Conservation (phyloP, 1,140 invertebrate genomes). For the Rhizoglyphus robini region DNA sequence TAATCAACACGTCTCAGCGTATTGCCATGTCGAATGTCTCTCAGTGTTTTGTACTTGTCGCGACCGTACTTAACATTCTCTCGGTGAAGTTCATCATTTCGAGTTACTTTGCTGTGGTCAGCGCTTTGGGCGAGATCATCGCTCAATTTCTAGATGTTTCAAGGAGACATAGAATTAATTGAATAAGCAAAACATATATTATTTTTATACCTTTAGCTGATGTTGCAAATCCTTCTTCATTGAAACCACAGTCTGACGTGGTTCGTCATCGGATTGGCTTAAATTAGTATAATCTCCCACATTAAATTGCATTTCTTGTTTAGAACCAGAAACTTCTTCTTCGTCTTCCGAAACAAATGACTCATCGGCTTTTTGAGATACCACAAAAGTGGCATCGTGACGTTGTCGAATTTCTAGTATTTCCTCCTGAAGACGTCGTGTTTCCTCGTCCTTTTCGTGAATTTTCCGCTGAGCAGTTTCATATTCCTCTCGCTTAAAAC, state of each 20-base stretch:
- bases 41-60: slow-evolving; percentile 97
- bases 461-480: slow-evolving; percentile 64
- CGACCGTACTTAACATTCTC: slow-evolving; percentile 93
- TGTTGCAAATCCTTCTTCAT: too few species aligned
- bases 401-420: slow-evolving; percentile 62
- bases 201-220: background rate
- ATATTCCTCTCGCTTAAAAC: slow-evolving; percentile 74
- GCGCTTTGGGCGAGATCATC: slow-evolving; percentile 84
- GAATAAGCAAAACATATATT: too few species aligned
- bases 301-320: slow-evolving; percentile 47
- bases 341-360: slow-evolving; percentile 49
- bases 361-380: too few species aligned
- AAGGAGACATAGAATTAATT: slow-evolving; percentile 26
- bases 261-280: slow-evolving; percentile 43
- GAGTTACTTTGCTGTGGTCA: slow-evolving; percentile 57
- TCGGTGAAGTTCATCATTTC: slow-evolving; percentile 48
- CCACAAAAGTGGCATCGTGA: too few species aligned
- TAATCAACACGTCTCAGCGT: slow-evolving; percentile 98
- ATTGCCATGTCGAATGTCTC: slow-evolving; percentile 98
- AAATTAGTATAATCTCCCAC: slow-evolving; percentile 43
- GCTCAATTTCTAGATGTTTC: slow-evolving; percentile 58
- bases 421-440: slow-evolving; percentile 64
- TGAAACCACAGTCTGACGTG: slow-evolving; percentile 77
- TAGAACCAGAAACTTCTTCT: slow-evolving; percentile 38
- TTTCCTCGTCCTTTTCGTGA: slow-evolving; percentile 65